A percentile compares a stretch with the other conserved stretches of the same genome.
These are phyloP conservation scores for Austrofundulus limnaeus DNA, from an alignment of 2,113 vertebrate species.

Conservation along the genomic window DNA sequence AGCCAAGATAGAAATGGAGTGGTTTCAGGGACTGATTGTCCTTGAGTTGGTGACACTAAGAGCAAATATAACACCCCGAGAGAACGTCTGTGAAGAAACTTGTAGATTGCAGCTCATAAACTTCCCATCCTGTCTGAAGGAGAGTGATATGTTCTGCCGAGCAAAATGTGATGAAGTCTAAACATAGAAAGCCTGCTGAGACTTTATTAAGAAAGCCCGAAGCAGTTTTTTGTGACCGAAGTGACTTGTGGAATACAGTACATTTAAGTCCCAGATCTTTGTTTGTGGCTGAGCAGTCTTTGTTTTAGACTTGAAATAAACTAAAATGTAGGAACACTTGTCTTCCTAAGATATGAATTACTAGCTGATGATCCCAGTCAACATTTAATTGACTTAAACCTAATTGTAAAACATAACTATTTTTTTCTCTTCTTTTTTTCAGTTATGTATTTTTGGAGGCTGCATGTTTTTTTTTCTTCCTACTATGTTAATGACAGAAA, in stretches of 20 bases:
- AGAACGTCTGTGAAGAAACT: conserved; percentile 7
- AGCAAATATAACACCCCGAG: background rate
- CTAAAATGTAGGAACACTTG: background rate
- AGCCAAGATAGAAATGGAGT: conserved; percentile 6
- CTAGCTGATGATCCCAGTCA: no score
- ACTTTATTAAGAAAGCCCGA: background rate
- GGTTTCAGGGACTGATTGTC: background rate
- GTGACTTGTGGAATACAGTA: background rate
- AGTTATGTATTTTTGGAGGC: no score
- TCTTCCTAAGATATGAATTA: background rate
- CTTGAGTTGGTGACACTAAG: background rate
- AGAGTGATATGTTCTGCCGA: background rate
- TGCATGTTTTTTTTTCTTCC: conserved; percentile 10
- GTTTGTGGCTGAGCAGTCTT: background rate
- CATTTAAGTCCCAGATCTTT: background rate
- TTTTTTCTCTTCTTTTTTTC: no score
- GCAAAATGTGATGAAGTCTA: background rate
- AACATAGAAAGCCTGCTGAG: no score
- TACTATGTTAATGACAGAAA: conserved; percentile 29
- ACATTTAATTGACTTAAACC: no score
- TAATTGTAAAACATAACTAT: no score
- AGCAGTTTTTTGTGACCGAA: conserved; percentile 1
- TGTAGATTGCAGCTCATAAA: background rate
- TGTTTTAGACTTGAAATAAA: background rate
- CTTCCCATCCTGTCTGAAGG: background rate